phyloP scores from a whole-genome alignment of 2,888 invertebrate genomes.

The Exocentrus adspersus region DNA sequence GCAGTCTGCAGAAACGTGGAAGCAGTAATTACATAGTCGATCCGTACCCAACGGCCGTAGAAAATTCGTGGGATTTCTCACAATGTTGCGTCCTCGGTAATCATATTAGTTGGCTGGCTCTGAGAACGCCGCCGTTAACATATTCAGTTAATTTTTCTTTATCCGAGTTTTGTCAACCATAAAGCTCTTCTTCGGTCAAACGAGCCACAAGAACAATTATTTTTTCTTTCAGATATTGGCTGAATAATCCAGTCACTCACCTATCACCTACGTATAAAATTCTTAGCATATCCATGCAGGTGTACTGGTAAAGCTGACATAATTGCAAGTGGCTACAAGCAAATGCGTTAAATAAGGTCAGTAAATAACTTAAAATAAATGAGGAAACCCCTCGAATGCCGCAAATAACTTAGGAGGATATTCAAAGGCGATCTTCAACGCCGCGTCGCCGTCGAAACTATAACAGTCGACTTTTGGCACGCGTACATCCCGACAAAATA shows the following conservation, averaged over 20 bases:
- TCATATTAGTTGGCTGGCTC: conserved; percentile 18
- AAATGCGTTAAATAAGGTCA: no score
- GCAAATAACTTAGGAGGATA: not conserved
- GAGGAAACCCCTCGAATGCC: no score
- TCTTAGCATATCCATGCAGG: no score
- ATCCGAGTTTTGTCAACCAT: not conserved
- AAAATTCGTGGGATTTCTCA: conserved; percentile 27
- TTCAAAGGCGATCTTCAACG: conserved; percentile 12
- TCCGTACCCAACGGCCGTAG: conserved; percentile 24
- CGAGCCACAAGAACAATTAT: no score
- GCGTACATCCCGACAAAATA: conserved; percentile 42
- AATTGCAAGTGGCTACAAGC: no score
- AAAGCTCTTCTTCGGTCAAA: no score
- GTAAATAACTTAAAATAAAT: no score
- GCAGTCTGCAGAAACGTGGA: conserved; percentile 20
- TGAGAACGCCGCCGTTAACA: conserved; percentile 22
- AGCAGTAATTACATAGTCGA: conserved; percentile 22
- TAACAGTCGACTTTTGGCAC: conserved; percentile 32
- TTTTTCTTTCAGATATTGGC: no score
- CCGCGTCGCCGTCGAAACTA: conserved; percentile 8
- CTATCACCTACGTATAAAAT: no score
- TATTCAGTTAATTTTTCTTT: conserved; percentile 4
- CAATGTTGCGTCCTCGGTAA: conserved; percentile 16
- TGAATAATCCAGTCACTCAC: no score
- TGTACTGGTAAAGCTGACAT: no score